Evolutionary conservation across 2,797 vertebrate species (phyloP).

Genomic region (Pangasius krempfi): DNA sequence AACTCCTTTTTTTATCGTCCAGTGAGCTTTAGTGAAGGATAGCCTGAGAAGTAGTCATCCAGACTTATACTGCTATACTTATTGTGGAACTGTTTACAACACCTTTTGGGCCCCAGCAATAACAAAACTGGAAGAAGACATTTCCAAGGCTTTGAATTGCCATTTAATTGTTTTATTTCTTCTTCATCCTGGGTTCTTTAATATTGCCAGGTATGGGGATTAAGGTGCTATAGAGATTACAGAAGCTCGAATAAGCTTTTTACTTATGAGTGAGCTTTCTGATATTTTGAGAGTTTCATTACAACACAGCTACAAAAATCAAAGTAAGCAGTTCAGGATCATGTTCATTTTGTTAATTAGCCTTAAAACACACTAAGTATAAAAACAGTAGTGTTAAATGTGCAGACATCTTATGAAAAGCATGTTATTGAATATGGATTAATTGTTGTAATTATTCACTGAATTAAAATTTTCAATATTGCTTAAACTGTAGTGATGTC

Average conservation of each 20-base stretch:
- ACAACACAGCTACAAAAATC: not conserved
- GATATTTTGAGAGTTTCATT: not conserved
- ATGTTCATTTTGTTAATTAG: not conserved
- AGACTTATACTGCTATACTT: not conserved
- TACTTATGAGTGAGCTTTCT: conserved; percentile 3
- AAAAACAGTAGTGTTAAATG: not conserved
- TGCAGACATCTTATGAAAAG: not conserved
- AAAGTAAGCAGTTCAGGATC: not conserved
- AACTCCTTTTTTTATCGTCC: not conserved
- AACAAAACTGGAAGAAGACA: not conserved
- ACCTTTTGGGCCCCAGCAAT: not conserved
- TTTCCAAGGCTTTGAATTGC: not conserved
- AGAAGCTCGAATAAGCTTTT: not conserved
- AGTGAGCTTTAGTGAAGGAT: not conserved
- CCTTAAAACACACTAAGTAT: not conserved
- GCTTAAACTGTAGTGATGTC: not conserved
- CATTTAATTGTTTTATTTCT: not conserved
- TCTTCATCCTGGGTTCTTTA: not conserved
- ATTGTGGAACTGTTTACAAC: not conserved
- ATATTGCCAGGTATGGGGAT: not conserved
- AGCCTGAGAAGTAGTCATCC: not conserved
- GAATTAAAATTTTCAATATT: not conserved
- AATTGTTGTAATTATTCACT: not conserved
- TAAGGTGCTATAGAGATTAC: not conserved
- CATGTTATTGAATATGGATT: not conserved